Conservation (phyloP, 2,888 invertebrate genomes). For the Drosophila paracracens region DNA sequence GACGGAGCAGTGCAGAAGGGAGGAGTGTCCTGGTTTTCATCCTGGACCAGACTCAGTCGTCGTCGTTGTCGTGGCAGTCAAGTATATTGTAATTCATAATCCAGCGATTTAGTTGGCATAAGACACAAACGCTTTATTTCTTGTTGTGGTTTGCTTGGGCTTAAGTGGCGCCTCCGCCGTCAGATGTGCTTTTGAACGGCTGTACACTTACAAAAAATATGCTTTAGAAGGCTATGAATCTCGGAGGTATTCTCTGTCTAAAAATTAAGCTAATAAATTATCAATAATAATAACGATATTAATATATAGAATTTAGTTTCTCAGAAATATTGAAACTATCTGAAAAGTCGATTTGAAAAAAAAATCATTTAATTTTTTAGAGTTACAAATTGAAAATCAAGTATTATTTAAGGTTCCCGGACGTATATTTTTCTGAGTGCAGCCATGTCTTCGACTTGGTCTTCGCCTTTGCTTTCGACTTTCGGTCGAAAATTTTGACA, state of each 20-base stretch:
- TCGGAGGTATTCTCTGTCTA: background rate
- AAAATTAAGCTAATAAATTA: background rate
- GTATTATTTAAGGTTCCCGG: background rate
- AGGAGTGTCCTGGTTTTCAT: conserved; percentile 5
- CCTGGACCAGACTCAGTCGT: conserved; percentile 18
- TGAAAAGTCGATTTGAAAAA: too few relatives aligned
- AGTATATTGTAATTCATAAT: conserved; percentile 81
- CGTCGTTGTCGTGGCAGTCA: conserved; percentile 56
- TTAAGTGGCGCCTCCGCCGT: conserved; percentile 60
- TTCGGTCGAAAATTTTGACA: conserved; percentile 72
- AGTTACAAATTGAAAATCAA: background rate
- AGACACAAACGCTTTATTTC: conserved; percentile 77
- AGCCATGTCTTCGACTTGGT: conserved; percentile 20
- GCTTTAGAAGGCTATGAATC: background rate
- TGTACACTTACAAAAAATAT: background rate
- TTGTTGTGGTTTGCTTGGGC: conserved; percentile 72
- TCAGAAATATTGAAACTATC: too few relatives aligned
- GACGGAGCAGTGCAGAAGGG: background rate
- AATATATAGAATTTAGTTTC: background rate
- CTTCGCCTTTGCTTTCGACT: conserved; percentile 32
- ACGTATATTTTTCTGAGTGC: conserved; percentile 2
- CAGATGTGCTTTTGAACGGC: conserved; percentile 19
- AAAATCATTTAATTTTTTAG: background rate
- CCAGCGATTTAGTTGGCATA: conserved; percentile 77
- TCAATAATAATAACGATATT: background rate